phyloP scores from a whole-genome alignment of 1,140 invertebrate species.

The Atopsyche davidsoni region DNA sequence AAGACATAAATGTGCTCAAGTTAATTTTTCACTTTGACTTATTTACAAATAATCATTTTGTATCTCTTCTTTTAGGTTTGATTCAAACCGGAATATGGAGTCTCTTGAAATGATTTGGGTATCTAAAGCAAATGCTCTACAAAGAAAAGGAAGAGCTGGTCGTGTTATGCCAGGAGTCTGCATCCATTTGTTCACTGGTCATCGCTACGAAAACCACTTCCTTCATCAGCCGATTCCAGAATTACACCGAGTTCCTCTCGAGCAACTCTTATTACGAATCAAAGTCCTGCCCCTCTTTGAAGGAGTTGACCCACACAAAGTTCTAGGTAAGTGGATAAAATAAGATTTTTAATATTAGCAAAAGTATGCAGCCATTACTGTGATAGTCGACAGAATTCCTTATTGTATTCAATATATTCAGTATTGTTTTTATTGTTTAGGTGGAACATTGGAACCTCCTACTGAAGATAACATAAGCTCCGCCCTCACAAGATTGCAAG shows the following conservation, averaged over 20 bases:
- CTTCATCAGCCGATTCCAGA: conserved; percentile 69
- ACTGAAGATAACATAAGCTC: conserved; percentile 65
- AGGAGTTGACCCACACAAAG: conserved; percentile 58
- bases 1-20: conserved; percentile 12
- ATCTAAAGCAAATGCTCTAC: conserved; percentile 71
- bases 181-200: conserved; percentile 73
- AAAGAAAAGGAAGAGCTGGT: conserved; percentile 81
- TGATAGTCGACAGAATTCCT: no score
- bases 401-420: no score
- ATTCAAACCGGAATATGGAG: conserved; percentile 79
- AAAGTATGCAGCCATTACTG: no score
- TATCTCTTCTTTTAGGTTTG: conserved; percentile 49
- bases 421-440: no score
- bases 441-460: conserved; percentile 75
- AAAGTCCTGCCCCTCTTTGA: conserved; percentile 72
- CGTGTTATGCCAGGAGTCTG: conserved; percentile 80
- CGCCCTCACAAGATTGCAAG: conserved; percentile 68
- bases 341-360: background rate
- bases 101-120: conserved; percentile 75
- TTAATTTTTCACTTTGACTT: background rate
- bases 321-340: conserved; percentile 49
- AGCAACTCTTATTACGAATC: conserved; percentile 82
- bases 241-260: conserved; percentile 76
- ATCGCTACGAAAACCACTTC: conserved; percentile 54
- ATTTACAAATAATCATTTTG: conserved; percentile 2